Percentiles rank a stretch among this genome's conserved stretches.
These are phyloP conservation scores for Ptycholaimellus sp. DNA, from an alignment of 2,888 invertebrate genomes.

Conservation along the genomic window DNA sequence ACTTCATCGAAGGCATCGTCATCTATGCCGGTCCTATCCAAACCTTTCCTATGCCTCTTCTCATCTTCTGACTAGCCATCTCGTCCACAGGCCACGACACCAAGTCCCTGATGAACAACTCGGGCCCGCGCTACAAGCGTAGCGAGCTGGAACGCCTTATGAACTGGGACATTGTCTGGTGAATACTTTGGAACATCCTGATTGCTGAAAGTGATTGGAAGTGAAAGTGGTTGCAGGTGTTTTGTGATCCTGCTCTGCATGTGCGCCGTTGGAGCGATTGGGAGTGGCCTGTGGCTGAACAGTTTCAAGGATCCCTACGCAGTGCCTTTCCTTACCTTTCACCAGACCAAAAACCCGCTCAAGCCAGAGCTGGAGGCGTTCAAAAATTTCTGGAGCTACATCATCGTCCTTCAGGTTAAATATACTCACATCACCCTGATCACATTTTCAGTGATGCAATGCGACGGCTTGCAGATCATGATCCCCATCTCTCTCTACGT, in stretches of 20 bases:
- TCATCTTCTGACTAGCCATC: background rate
- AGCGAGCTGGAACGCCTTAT: slow-evolving; percentile 71
- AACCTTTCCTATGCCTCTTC: background rate
- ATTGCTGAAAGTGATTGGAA: no score
- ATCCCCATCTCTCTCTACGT: slow-evolving; percentile 88
- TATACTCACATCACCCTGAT: no score
- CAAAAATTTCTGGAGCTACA: slow-evolving; percentile 74
- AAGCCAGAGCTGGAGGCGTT: slow-evolving; percentile 41
- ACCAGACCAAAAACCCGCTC: slow-evolving; percentile 1
- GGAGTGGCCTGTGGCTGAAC: slow-evolving; percentile 17
- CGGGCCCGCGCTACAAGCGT: slow-evolving; percentile 46
- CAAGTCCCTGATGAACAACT: slow-evolving; percentile 89
- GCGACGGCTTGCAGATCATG: no score
- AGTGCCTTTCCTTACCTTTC: slow-evolving; percentile 10
- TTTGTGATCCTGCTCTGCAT: slow-evolving; percentile 64
- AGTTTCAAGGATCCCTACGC: slow-evolving; percentile 6
- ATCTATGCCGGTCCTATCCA: slow-evolving; percentile 51
- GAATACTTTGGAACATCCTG: background rate
- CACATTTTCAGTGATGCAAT: no score
- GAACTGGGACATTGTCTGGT: slow-evolving; percentile 35
- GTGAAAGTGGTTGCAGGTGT: no score
- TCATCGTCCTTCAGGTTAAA: slow-evolving; percentile 71
- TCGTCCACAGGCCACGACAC: slow-evolving; percentile 56
- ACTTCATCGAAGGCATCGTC: slow-evolving; percentile 80
- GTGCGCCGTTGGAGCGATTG: slow-evolving; percentile 71